Evolutionary conservation across 2,888 invertebrate genomes (phyloP).

Genomic region (Tricholauxania praeusta): DNA sequence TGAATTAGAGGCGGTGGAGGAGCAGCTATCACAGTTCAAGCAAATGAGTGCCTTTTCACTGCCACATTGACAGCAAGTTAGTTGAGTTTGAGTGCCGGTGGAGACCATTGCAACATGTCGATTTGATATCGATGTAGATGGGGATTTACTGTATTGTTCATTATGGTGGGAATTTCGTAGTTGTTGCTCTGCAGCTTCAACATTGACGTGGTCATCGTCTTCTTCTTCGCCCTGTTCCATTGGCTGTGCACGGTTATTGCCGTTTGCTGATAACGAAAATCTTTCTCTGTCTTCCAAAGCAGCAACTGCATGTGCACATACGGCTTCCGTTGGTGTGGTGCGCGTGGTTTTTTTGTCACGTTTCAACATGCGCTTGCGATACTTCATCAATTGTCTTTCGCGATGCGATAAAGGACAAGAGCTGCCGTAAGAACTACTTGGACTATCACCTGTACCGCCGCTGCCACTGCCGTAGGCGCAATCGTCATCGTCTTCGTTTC

Average conservation of each 20-base stretch:
- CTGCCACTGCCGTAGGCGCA: slow-evolving; percentile 18
- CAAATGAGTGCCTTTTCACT: slow-evolving; percentile 65
- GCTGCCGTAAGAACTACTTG: slow-evolving; percentile 49
- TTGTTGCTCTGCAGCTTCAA: slow-evolving; percentile 1
- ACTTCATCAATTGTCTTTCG: slow-evolving; percentile 66
- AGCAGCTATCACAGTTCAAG: slow-evolving; percentile 55
- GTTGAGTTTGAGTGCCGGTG: slow-evolving; percentile 66
- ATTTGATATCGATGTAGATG: no score
- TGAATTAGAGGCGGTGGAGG: slow-evolving; percentile 7
- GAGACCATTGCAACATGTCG: slow-evolving; percentile 63
- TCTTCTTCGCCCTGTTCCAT: slow-evolving; percentile 59
- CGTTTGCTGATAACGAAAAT: background rate
- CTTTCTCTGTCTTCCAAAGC: background rate
- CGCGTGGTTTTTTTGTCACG: slow-evolving; percentile 61
- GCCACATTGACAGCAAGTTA: slow-evolving; percentile 62
- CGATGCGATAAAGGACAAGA: slow-evolving; percentile 59
- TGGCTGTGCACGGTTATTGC: slow-evolving; percentile 45
- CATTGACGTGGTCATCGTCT: slow-evolving; percentile 22
- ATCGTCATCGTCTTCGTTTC: slow-evolving; percentile 23
- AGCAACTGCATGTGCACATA: slow-evolving; percentile 31
- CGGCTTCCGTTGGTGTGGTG: slow-evolving; percentile 52
- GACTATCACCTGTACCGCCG: slow-evolving; percentile 44
- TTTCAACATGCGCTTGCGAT: slow-evolving; percentile 67
- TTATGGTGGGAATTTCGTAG: slow-evolving; percentile 8
- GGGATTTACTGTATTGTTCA: background rate